Base-by-base conservation (phyloP, 2,113 vertebrate genomes). In the Neotoma lepida region DNA sequence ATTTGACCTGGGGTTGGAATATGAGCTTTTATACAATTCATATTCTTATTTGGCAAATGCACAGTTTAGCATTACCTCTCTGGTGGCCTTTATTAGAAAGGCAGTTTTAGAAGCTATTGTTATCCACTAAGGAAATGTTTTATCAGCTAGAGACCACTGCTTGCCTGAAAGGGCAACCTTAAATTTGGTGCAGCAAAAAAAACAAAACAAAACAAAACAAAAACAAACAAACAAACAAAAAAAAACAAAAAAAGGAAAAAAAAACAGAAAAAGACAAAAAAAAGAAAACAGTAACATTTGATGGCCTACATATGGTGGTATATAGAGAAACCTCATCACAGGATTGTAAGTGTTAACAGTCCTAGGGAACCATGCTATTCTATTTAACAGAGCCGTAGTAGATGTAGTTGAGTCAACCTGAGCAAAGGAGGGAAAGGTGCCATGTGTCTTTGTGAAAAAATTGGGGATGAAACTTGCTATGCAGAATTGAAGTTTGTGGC, bases 361-460 rank as follows among this genome's bases (percentile, higher is more conserved):
- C 97, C 96, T 98, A 98, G 95, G 94, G 89, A 94, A 61, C 96
- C 96, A 91, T 97, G 96, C 74, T 95, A 68, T 98, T 98, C 97
- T 97, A 96, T 98, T 98, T 98, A 98, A 97, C 98, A 97, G 94
- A 98, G 91, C 93, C 97, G 94, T 97, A 97, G 97, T 98, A 98
- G 97, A 90, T 94, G 1, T 97, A 98, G 95, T 77, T 46, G 94
- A 95, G 98, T 90, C 97, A 97, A 96, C 95, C 93, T 96, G 91
- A 98, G 97, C 90, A 95, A 90, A 97, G 95, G 92, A 97, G 95
- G 92, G 97, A 97, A 68, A 94, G 97, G 92, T 97, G 87, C 97
- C 97, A 54, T 14, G 58, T n/a, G 96, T 95, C 68, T 94, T 98
- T 95, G 94, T 82, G 94, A 80, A n/a, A n/a, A n/a, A n/a, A 97